Conservation (phyloP, 2,113 vertebrate genomes). For the Cettia cetti region DNA sequence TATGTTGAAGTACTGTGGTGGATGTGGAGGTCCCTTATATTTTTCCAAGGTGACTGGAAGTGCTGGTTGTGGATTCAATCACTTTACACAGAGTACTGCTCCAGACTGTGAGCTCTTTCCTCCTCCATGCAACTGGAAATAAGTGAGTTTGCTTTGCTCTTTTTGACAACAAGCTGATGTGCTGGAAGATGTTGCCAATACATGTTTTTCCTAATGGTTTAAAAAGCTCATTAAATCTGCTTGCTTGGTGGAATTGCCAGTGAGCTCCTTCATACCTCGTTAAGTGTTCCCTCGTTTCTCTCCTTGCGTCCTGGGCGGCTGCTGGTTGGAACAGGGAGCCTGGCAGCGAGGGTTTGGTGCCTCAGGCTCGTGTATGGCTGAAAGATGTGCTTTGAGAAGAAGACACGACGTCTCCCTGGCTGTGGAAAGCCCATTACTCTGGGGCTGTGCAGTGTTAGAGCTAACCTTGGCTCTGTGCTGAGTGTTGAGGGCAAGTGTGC, state of each 20-base stretch:
- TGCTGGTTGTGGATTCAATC: background rate
- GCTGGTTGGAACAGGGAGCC: background rate
- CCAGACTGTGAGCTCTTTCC: background rate
- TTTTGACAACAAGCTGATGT: background rate
- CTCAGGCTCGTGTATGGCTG: background rate
- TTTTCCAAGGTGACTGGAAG: background rate
- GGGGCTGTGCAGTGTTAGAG: background rate
- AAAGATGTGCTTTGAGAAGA: background rate
- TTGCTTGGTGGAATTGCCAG: background rate
- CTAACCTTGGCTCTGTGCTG: background rate
- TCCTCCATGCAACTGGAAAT: background rate
- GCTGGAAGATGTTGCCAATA: background rate
- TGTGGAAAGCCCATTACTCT: background rate
- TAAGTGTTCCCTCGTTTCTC: background rate
- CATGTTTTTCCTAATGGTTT: background rate
- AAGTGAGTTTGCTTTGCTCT: background rate
- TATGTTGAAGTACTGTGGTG: background rate
- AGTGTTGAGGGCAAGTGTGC: background rate
- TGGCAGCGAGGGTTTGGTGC: background rate
- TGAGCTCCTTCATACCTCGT: background rate
- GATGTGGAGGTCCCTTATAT: background rate
- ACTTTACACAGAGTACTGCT: accelerated
- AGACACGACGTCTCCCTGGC: background rate
- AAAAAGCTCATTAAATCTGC: background rate
- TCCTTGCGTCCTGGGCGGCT: background rate